Percentiles rank a stretch among this genome's conserved stretches.
phyloP scores from a whole-genome alignment of 2,797 vertebrate species.

The Graptemys geographica region DNA sequence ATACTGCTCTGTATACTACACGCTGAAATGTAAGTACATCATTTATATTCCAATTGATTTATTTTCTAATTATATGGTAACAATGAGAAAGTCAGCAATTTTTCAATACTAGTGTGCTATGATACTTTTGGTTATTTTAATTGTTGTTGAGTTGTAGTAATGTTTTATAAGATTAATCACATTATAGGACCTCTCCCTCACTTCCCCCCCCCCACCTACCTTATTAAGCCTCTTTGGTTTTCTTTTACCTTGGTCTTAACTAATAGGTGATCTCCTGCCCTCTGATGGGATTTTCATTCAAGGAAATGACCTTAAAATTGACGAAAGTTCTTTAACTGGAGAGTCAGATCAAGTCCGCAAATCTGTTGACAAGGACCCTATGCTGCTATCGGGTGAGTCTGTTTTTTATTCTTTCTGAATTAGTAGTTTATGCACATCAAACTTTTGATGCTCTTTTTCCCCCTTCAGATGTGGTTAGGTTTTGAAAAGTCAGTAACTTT shows the following conservation, averaged over 20 bases:
- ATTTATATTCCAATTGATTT: no score
- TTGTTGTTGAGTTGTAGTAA: not conserved
- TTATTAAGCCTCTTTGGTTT: not conserved
- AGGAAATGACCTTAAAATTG: slow-evolving; percentile 97
- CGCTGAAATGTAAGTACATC: no score
- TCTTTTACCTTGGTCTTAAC: not conserved
- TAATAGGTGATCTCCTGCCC: slow-evolving; percentile 94
- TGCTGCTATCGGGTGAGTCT: slow-evolving; percentile 94
- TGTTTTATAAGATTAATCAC: fast-evolving
- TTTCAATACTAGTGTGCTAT: no score
- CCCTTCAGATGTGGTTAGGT: not conserved
- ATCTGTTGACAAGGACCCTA: slow-evolving; percentile 93
- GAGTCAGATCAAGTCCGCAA: slow-evolving; percentile 98
- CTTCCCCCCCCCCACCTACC: not conserved
- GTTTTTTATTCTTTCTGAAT: not conserved
- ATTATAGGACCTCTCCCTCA: not conserved
- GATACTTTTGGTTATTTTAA: not conserved
- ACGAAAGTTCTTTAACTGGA: slow-evolving; percentile 97
- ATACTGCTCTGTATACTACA: no score
- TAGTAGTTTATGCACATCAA: not conserved
- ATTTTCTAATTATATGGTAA: no score
- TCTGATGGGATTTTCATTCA: slow-evolving; percentile 96
- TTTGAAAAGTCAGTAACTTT: not conserved
- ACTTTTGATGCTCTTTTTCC: not conserved
- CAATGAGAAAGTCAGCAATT: no score